Evolutionary conservation across 1,140 invertebrate genomes (phyloP).

Genomic region (Lasioglossum baleicum): DNA sequence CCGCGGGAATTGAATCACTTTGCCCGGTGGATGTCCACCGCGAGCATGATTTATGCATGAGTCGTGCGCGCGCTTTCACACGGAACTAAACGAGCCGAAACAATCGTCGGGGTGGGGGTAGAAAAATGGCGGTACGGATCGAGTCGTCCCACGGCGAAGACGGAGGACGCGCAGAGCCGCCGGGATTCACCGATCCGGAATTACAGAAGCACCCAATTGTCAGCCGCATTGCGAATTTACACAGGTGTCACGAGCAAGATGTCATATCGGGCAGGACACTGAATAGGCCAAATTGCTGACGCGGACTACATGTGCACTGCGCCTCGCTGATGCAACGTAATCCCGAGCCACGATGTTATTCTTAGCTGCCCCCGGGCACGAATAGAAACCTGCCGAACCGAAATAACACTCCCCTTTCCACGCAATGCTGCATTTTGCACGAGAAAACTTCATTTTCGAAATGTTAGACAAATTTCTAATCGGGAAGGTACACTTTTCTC

Average conservation of each 20-base stretch:
- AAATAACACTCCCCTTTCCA: too few relatives aligned
- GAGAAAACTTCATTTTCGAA: too few relatives aligned
- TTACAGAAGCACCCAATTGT: conserved; percentile 20
- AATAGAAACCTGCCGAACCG: background rate
- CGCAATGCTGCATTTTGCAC: too few relatives aligned
- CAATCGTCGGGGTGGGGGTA: background rate
- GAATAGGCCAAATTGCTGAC: conserved; percentile 32
- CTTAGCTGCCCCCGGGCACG: background rate
- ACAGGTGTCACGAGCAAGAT: conserved; percentile 38
- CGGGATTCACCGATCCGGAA: conserved; percentile 2
- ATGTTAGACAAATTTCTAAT: too few relatives aligned
- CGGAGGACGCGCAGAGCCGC: background rate
- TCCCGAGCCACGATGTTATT: background rate
- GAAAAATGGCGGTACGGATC: background rate
- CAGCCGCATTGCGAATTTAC: conserved; percentile 32
- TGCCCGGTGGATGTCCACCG: background rate
- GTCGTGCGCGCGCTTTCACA: background rate
- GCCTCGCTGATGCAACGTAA: background rate
- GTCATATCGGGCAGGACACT: conserved; percentile 21
- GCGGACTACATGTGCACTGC: background rate
- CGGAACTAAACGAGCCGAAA: background rate
- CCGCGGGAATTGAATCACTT: conserved; percentile 8
- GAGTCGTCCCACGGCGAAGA: background rate
- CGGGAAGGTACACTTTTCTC: too few relatives aligned
- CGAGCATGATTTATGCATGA: conserved; percentile 12